phyloP scores from a whole-genome alignment of 1,140 invertebrate species.

The Meloidogyne floridensis region DNA sequence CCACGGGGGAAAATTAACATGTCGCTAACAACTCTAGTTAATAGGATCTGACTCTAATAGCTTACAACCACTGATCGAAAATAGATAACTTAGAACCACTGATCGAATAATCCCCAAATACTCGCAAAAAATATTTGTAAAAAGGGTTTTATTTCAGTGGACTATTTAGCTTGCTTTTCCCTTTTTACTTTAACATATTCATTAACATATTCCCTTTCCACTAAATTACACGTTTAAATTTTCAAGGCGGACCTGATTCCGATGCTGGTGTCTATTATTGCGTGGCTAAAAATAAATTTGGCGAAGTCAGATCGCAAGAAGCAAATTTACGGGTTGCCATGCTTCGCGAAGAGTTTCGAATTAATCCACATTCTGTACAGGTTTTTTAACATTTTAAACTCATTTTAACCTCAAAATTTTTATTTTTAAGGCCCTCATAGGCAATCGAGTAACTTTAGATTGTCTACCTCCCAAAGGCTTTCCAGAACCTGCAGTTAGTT shows the following conservation, averaged over 20 bases:
- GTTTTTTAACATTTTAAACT: slow-evolving; percentile 15
- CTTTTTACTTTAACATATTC: too few species aligned
- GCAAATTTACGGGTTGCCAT: slow-evolving; percentile 48
- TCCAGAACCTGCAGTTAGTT: slow-evolving; percentile 44
- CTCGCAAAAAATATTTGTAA: too few species aligned
- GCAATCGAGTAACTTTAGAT: slow-evolving; percentile 40
- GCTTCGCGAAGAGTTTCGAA: slow-evolving; percentile 47
- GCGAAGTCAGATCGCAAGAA: slow-evolving; percentile 44
- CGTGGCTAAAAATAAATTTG: slow-evolving; percentile 42
- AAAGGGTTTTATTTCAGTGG: too few species aligned
- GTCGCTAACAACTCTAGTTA: too few species aligned
- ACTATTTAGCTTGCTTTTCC: too few species aligned
- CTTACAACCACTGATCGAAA: too few species aligned
- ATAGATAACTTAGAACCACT: too few species aligned
- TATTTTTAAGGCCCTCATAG: slow-evolving; percentile 38
- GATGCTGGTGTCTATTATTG: slow-evolving; percentile 54
- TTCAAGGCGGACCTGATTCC: slow-evolving; percentile 40
- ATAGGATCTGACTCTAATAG: too few species aligned
- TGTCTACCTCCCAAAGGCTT: slow-evolving; percentile 51
- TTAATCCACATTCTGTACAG: slow-evolving; percentile 50
- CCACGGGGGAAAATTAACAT: too few species aligned
- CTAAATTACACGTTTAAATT: neutral
- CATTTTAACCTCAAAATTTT: neutral
- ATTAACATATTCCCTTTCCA: too few species aligned
- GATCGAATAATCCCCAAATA: too few species aligned